phyloP scores from a whole-genome alignment of 1,140 invertebrate species.

The Mamestra configurata region DNA sequence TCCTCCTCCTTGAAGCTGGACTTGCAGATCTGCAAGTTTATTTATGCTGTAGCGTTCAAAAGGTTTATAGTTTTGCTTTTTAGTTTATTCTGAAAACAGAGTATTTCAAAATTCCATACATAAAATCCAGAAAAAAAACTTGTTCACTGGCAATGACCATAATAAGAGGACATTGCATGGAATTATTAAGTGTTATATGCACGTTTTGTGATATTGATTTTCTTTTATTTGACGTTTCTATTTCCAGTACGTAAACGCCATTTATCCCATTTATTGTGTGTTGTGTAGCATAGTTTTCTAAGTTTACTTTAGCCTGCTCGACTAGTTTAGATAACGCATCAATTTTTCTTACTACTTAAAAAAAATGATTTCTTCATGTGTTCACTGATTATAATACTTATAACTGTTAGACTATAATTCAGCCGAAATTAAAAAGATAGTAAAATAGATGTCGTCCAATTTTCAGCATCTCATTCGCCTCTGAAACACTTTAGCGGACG shows the following conservation, averaged over 20 bases:
- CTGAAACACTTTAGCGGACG: not conserved
- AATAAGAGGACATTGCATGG: too few species aligned
- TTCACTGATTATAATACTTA: not conserved
- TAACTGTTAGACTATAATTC: not conserved
- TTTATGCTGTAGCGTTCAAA: too few species aligned
- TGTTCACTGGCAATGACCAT: too few species aligned
- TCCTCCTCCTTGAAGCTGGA: too few species aligned
- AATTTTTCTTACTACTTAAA: not conserved
- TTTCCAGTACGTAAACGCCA: constrained; percentile 7
- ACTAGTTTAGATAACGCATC: not conserved
- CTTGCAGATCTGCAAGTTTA: too few species aligned
- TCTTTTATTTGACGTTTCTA: not conserved
- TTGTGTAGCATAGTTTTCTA: constrained; percentile 10
- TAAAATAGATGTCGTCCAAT: not conserved
- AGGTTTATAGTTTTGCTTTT: too few species aligned
- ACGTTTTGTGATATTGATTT: constrained; percentile 24
- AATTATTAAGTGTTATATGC: not conserved
- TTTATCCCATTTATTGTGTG: too few species aligned
- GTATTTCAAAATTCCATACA: too few species aligned
- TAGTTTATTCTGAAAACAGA: too few species aligned
- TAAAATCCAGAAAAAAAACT: too few species aligned
- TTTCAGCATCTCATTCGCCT: not conserved
- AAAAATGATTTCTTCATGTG: not conserved
- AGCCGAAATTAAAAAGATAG: not conserved
- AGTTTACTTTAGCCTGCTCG: constrained; percentile 4